Conservation (phyloP, 2,888 invertebrate genomes). For the Metopia argyrocephala region DNA sequence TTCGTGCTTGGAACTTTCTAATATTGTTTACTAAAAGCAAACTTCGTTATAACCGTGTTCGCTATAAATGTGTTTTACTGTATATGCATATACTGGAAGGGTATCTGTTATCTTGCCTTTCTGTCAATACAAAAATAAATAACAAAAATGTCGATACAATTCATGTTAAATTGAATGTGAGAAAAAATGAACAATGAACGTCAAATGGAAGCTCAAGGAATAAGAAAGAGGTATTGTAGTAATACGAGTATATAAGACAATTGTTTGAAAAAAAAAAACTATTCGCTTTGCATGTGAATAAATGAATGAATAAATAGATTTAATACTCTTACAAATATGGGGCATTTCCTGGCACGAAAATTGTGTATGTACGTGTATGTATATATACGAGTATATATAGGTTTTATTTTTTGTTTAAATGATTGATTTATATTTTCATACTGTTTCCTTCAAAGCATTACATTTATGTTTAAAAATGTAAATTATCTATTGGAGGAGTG, state of each 20-base stretch:
- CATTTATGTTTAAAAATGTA: background rate
- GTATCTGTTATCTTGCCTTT: conserved; percentile 11
- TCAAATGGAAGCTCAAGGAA: background rate
- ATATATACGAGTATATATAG: background rate
- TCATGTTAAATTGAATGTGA: conserved; percentile 51
- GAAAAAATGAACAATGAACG: conserved; percentile 27
- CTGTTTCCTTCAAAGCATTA: too few relatives aligned
- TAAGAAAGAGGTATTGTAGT: conserved; percentile 1
- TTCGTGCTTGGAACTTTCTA: too few relatives aligned
- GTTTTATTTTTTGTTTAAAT: background rate
- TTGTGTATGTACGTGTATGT: background rate
- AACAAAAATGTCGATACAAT: conserved; percentile 58
- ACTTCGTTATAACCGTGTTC: too few relatives aligned
- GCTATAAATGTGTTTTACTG: conserved; percentile 29
- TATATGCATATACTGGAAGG: background rate
- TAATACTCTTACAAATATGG: background rate
- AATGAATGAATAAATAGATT: background rate
- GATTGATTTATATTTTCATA: conserved; percentile 4
- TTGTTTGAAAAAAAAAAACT: conserved; percentile 5
- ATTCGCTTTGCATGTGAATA: background rate
- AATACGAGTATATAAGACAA: background rate
- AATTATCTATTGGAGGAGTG: background rate
- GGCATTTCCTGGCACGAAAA: background rate
- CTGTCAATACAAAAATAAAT: conserved; percentile 29
- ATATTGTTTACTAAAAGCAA: too few relatives aligned